These are phyloP conservation scores for Drosophila elegans DNA, from an alignment of 1,140 invertebrate genomes.

Conservation along the genomic window DNA sequence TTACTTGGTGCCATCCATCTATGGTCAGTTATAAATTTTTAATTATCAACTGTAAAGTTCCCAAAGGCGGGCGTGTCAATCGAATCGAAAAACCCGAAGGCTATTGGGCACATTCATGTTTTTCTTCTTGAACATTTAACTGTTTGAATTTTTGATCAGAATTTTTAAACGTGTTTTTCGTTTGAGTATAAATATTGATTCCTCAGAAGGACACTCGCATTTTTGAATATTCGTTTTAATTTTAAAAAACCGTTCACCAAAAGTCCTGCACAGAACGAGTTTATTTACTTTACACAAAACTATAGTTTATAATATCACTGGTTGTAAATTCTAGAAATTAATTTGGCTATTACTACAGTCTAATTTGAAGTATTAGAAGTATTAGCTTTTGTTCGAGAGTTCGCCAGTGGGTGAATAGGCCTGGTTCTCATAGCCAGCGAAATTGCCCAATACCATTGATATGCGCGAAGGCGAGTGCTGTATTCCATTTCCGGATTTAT, in stretches of 20 bases:
- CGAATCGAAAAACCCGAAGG: slow-evolving; percentile 20
- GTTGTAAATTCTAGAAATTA: slow-evolving; percentile 47
- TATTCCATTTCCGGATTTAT: slow-evolving; percentile 58
- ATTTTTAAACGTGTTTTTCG: slow-evolving; percentile 33
- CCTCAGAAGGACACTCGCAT: slow-evolving; percentile 13
- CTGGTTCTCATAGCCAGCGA: slow-evolving; percentile 72
- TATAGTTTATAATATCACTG: slow-evolving; percentile 76
- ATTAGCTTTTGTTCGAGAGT: slow-evolving; percentile 37
- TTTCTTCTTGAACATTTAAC: slow-evolving; percentile 16
- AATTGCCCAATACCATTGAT: slow-evolving; percentile 80
- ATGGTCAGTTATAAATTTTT: slow-evolving; percentile 52
- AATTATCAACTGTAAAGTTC: slow-evolving; percentile 73
- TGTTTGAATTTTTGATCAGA: slow-evolving; percentile 62
- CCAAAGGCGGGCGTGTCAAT: slow-evolving; percentile 44
- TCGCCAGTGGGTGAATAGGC: slow-evolving; percentile 61
- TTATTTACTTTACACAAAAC: slow-evolving; percentile 47
- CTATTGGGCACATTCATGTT: slow-evolving; percentile 14
- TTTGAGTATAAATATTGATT: slow-evolving; percentile 51
- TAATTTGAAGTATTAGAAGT: not conserved
- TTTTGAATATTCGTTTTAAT: not conserved
- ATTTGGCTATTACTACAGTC: slow-evolving; percentile 42
- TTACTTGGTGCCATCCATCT: slow-evolving; percentile 23
- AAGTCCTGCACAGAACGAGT: slow-evolving; percentile 23
- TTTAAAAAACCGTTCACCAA: not conserved
- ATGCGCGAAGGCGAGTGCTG: slow-evolving; percentile 77